Base-by-base conservation (phyloP, 2,888 invertebrate genomes). In the Achlya flavicornis region DNA sequence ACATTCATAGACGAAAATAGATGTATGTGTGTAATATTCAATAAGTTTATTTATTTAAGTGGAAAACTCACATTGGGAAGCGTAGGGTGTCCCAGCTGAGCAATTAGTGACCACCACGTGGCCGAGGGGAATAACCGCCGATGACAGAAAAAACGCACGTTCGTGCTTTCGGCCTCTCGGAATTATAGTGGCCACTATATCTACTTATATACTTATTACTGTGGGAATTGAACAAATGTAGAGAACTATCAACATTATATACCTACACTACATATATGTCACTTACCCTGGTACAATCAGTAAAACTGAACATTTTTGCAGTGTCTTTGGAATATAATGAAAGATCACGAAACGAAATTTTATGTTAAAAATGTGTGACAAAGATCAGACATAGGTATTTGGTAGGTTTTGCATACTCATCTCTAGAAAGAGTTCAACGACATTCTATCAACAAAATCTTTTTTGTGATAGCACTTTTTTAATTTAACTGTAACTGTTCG, bases 41-140 rank as follows among this genome's bases (percentile, higher is more conserved):
- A 60, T 60, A 14, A 43, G 60, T 72, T 79, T 85, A 87, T 86
- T 86, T 84, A 83, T 89, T 87, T 83, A 85, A 90, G 87, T 89
- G 87, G 88, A 86, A 87, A 88, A 88, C 87, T 86, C 85, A 83
- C 78, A 77, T 88, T 88, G 79, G 81, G 83, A 82, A 77, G 79
- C 76, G 76, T 73, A 79, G 84, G 85, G 83, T 80, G 89, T 87
- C 90, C 87, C 93, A 93, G 93, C 93, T 93, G 93, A 89, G 91
- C 87, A 93, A 93, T 93, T 93, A 93, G 90, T 87, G 85, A 76
- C 82, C 85, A 86, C 87, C 88, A 90, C 91, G 92, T 91, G 91
- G 88, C 85, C 81, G 83, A 83, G 91, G 92, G 92, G 90, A 88
- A 86, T 81, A 87, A 85, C 86, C 87, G 84, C 86, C 87, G 84